These are phyloP conservation scores for Stigmatopora nigra DNA, from an alignment of 2,113 vertebrate genomes.

Conservation along the genomic window DNA sequence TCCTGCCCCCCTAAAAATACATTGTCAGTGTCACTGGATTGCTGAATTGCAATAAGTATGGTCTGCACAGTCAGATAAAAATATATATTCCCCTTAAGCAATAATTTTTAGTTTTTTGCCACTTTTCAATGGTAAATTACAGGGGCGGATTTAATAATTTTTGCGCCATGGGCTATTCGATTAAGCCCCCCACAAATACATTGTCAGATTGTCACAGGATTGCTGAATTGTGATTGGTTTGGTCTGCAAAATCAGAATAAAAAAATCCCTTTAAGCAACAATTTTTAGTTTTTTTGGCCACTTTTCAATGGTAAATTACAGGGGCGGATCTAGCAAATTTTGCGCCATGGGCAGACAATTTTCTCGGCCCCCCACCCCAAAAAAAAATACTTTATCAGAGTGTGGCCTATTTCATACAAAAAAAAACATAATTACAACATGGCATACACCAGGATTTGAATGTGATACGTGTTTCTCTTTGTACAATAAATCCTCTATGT, in stretches of 20 bases:
- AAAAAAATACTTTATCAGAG: conserved; percentile 8
- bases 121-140: background rate
- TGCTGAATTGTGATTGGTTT: background rate
- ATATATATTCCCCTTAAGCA: too few relatives aligned
- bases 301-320: background rate
- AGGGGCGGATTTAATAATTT: too few relatives aligned
- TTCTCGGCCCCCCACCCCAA: too few relatives aligned
- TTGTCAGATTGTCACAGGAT: background rate
- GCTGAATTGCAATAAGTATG: background rate
- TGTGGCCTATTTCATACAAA: conserved; percentile 21
- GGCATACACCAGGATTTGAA: conserved; percentile 25
- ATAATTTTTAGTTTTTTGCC: background rate
- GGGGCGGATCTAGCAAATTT: too few relatives aligned
- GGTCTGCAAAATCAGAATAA: background rate
- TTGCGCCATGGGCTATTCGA: too few relatives aligned
- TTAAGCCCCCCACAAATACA: too few relatives aligned
- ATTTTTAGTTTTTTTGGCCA: background rate
- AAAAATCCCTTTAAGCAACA: too few relatives aligned
- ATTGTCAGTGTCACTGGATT: background rate
- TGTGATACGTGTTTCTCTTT: background rate
- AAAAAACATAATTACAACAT: conserved; percentile 18
- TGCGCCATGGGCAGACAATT: too few relatives aligned
- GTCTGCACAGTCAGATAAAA: background rate
- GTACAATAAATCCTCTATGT: conserved; percentile 16
- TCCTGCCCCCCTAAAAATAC: too few relatives aligned